Conservation (phyloP, 2,888 invertebrate genomes). For the Eristalinus aeneus region DNA sequence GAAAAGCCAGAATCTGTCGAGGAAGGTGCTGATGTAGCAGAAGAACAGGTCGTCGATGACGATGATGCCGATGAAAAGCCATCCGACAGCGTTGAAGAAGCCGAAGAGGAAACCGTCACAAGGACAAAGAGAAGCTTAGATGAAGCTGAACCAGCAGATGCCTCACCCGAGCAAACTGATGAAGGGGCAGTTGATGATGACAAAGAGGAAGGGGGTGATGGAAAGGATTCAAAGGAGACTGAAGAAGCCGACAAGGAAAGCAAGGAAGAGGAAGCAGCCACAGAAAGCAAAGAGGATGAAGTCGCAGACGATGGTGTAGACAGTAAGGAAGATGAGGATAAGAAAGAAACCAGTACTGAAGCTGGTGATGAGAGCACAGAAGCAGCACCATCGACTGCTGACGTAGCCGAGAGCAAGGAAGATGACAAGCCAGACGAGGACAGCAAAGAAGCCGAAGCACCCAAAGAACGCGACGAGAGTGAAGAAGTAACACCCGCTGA, state of each 20-base stretch:
- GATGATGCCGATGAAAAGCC: conserved; percentile 74
- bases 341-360: conserved; percentile 72
- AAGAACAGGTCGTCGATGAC: conserved; percentile 75
- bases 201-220: conserved; percentile 75
- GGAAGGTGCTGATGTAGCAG: conserved; percentile 73
- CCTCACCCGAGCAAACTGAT: conserved; percentile 77
- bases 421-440: conserved; percentile 67
- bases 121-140: conserved; percentile 74
- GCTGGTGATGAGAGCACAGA: conserved; percentile 74
- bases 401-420: conserved; percentile 76
- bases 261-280: conserved; percentile 74
- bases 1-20: conserved; percentile 63
- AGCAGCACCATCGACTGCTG: conserved; percentile 78
- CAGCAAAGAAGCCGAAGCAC: conserved; percentile 73
- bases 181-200: conserved; percentile 79
- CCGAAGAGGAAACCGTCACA: conserved; percentile 69
- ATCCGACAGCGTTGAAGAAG: conserved; percentile 76
- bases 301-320: conserved; percentile 74
- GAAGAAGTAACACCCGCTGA: conserved; percentile 68
- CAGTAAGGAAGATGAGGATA: conserved; percentile 77
- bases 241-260: conserved; percentile 75
- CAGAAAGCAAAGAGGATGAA: conserved; percentile 59
- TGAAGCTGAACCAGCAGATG: conserved; percentile 77
- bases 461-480: conserved; percentile 79
- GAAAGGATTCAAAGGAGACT: conserved; percentile 73